Evolutionary conservation across 2,113 vertebrate genomes (phyloP), one percentile per base, ranked within the genome.

Genomic region (Scortum barcoo): DNA sequence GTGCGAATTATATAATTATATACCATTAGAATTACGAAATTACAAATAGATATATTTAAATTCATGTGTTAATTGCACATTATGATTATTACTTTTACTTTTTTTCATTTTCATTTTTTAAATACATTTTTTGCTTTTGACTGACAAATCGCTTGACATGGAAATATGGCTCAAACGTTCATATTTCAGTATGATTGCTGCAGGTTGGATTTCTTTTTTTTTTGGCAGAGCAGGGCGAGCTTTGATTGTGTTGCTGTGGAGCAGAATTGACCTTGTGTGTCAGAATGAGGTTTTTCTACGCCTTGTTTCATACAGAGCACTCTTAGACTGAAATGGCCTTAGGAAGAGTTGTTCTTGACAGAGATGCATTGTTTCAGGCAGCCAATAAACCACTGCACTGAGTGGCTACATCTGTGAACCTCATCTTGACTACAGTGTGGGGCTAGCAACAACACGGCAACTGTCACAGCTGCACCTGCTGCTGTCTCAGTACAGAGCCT

Each of bases 391-490:
- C 88, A 89, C 83, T 76, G 90, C 91, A 85, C 75, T 93, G 93
- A 95, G 94, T 94, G 92, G 92, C 90, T 92, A 93, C 93, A 94
- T 94, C 91, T 95, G 93, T 93, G 94, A 94, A 94, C 91, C 93
- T 95, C 92, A 94, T 95, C 93, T 92, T 89, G 89, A 91, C 94
- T 92, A 94, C 91, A 91, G 94, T 91, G 93, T 66, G 86, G 82
- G 86, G 86, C 90, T 92, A 93, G 78, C 90, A 89, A 93, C 89
- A 94, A 88, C 84, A 1, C 78, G 89, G 93, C 94, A 93, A 94
- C 95, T 95, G 95, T 94, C 93, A 93, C 92, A 87, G 72, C 88
- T 94, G 92, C 95, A 97, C 96, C 96, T 98, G 96, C 96, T 96
- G 94, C 91, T 89, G 90, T 92, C 94, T 95, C 92, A 65, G 87